These are phyloP conservation scores for Maccullochella peelii DNA, from an alignment of 2,113 vertebrate genomes.

Conservation along the genomic window DNA sequence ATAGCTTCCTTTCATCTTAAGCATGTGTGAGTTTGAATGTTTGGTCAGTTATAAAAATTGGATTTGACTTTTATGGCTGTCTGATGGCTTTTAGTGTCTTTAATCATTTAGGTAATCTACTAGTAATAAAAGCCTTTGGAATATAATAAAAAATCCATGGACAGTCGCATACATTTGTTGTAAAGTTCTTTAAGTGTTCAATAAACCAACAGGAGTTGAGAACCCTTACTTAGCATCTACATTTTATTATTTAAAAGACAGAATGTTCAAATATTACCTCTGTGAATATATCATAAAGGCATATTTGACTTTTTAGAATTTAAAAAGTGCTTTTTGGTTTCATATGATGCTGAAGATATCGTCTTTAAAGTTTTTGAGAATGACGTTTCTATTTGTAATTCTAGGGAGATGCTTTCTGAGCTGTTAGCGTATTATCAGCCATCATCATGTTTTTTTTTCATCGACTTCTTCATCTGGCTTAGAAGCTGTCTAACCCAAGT, in stretches of 20 bases:
- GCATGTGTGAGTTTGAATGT: conserved; percentile 32
- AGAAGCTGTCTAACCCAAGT: neutral
- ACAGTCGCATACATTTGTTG: neutral
- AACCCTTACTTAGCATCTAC: neutral
- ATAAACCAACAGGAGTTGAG: neutral
- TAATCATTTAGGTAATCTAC: conserved; percentile 23
- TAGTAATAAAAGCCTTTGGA: conserved; percentile 27
- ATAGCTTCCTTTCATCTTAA: neutral
- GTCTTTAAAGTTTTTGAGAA: neutral
- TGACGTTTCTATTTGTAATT: neutral
- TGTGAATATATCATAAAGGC: conserved; percentile 3
- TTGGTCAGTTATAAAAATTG: conserved; percentile 17
- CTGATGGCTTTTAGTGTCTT: conserved; percentile 34
- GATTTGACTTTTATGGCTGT: conserved; percentile 43
- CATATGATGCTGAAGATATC: conserved; percentile 2
- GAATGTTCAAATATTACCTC: neutral
- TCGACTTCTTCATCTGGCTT: neutral
- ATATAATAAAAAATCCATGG: conserved; percentile 2
- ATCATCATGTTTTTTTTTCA: neutral
- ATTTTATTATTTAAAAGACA: conserved; percentile 1
- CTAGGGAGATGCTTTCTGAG: neutral
- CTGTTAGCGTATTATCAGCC: neutral
- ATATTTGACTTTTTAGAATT: neutral
- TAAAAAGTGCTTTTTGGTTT: neutral
- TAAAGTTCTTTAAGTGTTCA: conserved; percentile 10